Evolutionary conservation across 2,797 vertebrate species (phyloP), one percentile per base, ranked within the genome.

Genomic region (Aselliscus stoliczkanus): DNA sequence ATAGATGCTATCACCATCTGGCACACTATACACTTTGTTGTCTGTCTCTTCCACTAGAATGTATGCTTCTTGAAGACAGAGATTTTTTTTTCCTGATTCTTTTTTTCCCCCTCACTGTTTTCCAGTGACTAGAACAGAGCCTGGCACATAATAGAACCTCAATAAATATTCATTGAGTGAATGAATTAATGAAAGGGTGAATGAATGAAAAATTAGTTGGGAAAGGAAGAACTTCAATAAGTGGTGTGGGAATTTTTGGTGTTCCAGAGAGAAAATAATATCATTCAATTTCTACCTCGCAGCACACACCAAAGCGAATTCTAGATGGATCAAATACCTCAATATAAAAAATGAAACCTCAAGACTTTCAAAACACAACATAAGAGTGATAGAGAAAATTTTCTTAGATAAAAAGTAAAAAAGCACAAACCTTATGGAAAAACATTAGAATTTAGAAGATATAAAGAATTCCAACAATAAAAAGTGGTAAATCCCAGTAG

Each of bases 171-270:
- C 27, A 84, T 0, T 76, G 65, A 90, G n/a, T 77, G 47, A 70
- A 52, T 56, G 37, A 52, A 65, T 50, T 39, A 64, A 64, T 56
- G 31, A 52, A 65, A 39, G 31, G 44, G 56, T 42, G 25, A 70
- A 65, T 56, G n/a, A 82, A 65, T 86, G 12, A 86, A 37, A 65
- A 88, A 91, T 73, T 84, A 73, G 34, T 56, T 88, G 50, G 56
- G 23, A 88, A 95, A 75, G 20, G 83, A 91, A 90, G 18, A 81
- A 70, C 25, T 83, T 86, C 29, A 73, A 52, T 79, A 92, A 95
- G 21, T 70, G 29, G 21, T 64, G 7, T 21, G 73, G 47, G 23
- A 44, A 88, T 56, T 84, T 93, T 70, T 79, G 54, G 20, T 54
- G 47, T 82, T 96, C 14, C 20, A 67, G 8, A 72, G 23, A 82